Conservation (phyloP, 2,113 vertebrate genomes). For the Uria lomvia region DNA sequence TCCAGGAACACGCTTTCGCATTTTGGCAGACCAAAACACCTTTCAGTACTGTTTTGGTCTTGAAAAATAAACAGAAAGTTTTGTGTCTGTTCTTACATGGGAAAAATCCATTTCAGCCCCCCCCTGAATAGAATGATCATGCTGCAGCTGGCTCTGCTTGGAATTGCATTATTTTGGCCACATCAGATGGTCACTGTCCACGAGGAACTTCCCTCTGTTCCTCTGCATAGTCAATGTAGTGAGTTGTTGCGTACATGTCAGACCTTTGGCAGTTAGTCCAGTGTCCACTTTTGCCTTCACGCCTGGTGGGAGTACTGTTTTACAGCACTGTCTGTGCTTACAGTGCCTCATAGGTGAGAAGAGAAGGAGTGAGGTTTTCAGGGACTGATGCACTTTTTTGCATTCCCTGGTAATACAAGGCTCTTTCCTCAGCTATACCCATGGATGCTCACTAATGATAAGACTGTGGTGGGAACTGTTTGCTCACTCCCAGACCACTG, state of each 20-base stretch:
- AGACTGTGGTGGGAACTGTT: background rate
- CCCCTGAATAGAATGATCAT: background rate
- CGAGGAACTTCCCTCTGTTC: background rate
- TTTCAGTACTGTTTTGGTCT: background rate
- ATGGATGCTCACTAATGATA: background rate
- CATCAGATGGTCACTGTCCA: accelerated
- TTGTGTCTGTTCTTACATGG: background rate
- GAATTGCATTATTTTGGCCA: background rate
- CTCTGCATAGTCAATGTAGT: background rate
- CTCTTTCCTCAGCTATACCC: background rate
- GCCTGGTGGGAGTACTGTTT: background rate
- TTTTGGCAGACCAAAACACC: background rate
- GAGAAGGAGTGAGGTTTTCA: background rate
- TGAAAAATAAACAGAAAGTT: background rate
- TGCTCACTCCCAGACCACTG: background rate
- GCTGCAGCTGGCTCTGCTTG: background rate
- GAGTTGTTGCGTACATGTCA: background rate
- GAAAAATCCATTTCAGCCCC: background rate
- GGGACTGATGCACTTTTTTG: background rate
- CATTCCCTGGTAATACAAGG: background rate
- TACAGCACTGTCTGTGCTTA: background rate
- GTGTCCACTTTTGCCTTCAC: background rate
- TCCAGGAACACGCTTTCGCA: background rate
- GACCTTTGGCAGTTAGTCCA: background rate
- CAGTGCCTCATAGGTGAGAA: background rate